A percentile compares a stretch with the other conserved stretches of the same genome.
These are phyloP conservation scores for Agrochola macilenta DNA, from an alignment of 2,888 invertebrate genomes.

Conservation along the genomic window DNA sequence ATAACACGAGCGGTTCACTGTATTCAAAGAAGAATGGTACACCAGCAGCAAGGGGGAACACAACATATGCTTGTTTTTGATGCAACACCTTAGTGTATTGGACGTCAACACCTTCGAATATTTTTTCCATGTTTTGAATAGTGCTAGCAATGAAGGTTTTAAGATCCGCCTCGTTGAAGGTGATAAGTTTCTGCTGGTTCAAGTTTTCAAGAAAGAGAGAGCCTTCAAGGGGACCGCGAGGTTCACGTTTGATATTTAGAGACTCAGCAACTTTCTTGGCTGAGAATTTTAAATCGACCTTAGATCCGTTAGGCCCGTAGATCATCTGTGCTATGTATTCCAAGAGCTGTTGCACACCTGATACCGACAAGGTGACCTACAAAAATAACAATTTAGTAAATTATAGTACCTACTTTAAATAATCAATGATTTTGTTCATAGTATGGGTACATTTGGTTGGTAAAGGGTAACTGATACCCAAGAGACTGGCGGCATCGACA, in stretches of 20 bases:
- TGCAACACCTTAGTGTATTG: constrained; percentile 91
- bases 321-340: constrained; percentile 69
- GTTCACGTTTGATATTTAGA: constrained; percentile 90
- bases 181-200: constrained; percentile 85
- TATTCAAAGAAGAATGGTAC: constrained; percentile 92
- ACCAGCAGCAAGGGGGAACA: constrained; percentile 93
- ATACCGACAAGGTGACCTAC: constrained; percentile 80
- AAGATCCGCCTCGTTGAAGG: constrained; percentile 90
- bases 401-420: neutral
- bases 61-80: constrained; percentile 89
- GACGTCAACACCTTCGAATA: constrained; percentile 87
- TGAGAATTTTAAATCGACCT: constrained; percentile 82
- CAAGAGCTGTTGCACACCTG: constrained; percentile 79
- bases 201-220: constrained; percentile 85
- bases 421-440: neutral
- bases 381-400: neutral
- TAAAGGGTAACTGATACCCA: neutral
- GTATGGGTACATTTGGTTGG: neutral
- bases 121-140: constrained; percentile 76
- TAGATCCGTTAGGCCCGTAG: constrained; percentile 62
- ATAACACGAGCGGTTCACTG: constrained; percentile 90
- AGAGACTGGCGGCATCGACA: neutral
- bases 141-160: constrained; percentile 83
- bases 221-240: constrained; percentile 91
- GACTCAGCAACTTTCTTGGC: constrained; percentile 90